These are phyloP conservation scores for Parotia lawesii DNA, from an alignment of 2,113 vertebrate species.

Conservation along the genomic window DNA sequence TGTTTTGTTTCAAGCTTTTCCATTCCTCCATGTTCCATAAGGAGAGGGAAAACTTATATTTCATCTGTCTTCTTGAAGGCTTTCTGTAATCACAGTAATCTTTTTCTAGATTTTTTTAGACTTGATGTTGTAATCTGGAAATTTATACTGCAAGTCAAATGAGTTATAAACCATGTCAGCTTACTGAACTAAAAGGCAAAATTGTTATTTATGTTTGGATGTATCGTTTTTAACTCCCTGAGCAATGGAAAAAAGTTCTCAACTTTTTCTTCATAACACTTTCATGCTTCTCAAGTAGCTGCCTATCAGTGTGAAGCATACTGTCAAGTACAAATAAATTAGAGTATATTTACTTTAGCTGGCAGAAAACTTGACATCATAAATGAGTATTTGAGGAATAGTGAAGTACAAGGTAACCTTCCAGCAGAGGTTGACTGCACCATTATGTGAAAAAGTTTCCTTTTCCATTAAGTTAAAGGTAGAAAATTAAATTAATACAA, in stretches of 20 bases:
- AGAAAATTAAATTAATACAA: background rate
- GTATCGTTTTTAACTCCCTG: background rate
- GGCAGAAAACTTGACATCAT: background rate
- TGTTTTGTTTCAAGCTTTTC: constrained; percentile 4
- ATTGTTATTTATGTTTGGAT: background rate
- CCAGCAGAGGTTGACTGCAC: background rate
- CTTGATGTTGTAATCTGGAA: background rate
- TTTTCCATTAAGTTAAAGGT: background rate
- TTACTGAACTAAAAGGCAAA: background rate
- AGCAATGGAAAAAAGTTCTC: background rate
- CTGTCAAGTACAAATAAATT: constrained; percentile 13
- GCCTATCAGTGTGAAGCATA: background rate
- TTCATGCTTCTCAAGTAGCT: background rate
- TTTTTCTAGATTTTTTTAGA: background rate
- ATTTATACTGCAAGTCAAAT: background rate
- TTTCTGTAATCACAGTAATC: background rate
- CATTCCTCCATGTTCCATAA: background rate
- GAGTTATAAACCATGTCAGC: background rate
- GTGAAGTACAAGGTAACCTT: background rate
- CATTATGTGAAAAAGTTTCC: background rate
- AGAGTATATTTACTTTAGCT: background rate
- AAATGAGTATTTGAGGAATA: background rate
- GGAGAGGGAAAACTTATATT: background rate
- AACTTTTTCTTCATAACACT: background rate
- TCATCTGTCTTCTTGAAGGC: background rate